Conservation (phyloP, 1,140 invertebrate genomes). For the Danaus plexippus region DNA sequence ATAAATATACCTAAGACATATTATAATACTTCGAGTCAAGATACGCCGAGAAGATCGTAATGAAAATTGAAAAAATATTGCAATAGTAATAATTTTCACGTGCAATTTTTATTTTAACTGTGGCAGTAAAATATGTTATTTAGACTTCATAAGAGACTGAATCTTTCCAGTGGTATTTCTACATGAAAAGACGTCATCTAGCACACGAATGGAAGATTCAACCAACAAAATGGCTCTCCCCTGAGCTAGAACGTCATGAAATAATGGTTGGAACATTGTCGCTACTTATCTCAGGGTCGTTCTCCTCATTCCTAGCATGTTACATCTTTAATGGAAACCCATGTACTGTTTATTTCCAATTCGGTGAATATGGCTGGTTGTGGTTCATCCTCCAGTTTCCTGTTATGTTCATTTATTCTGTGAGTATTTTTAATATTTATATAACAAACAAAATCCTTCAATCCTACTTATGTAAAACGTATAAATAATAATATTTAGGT, state of each 20-base stretch:
- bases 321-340: slow-evolving; percentile 79
- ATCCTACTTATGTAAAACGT: background rate
- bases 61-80: background rate
- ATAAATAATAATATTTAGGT: slow-evolving; percentile 2
- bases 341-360: slow-evolving; percentile 76
- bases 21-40: no score
- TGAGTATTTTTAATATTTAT: slow-evolving; percentile 39
- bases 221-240: slow-evolving; percentile 77
- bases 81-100: background rate
- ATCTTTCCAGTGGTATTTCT: slow-evolving; percentile 78
- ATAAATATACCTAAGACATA: no score
- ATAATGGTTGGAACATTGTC: slow-evolving; percentile 76
- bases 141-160: slow-evolving; percentile 12
- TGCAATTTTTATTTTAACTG: background rate
- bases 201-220: slow-evolving; percentile 83
- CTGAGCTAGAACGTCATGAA: slow-evolving; percentile 78
- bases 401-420: slow-evolving; percentile 76
- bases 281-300: slow-evolving; percentile 70
- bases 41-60: no score
- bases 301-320: slow-evolving; percentile 75
- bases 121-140: background rate
- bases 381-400: slow-evolving; percentile 79
- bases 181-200: slow-evolving; percentile 72
- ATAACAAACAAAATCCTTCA: background rate
- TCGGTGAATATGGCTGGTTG: slow-evolving; percentile 75